A percentile compares a stretch with the other conserved stretches of the same genome.
Evolutionary conservation across 1,140 invertebrate species (phyloP).

Genomic region (Listronotus bonariensis): DNA sequence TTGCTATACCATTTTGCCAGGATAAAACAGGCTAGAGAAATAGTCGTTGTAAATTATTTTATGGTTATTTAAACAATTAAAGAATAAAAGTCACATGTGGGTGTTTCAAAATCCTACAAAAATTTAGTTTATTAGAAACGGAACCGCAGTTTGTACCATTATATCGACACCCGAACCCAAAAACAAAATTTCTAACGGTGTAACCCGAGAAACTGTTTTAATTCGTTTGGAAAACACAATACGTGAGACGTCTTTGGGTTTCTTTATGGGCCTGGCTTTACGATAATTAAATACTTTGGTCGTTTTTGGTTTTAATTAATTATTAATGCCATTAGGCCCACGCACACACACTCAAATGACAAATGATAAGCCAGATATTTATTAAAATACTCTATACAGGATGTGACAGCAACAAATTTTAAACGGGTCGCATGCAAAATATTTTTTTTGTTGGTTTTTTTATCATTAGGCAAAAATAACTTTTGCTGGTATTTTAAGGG

Average conservation of each 20-base stretch:
- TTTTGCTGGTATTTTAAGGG: too few relatives aligned
- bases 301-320: constrained; percentile 40
- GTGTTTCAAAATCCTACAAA: too few relatives aligned
- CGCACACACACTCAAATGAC: constrained; percentile 41
- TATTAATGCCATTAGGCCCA: constrained; percentile 42
- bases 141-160: too few relatives aligned
- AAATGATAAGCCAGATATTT: constrained; percentile 37
- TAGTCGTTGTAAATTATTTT: too few relatives aligned
- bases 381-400: constrained; percentile 30
- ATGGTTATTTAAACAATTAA: too few relatives aligned
- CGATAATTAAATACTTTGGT: constrained; percentile 40
- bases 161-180: neutral
- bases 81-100: too few relatives aligned
- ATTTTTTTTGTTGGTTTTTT: too few relatives aligned
- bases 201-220: constrained; percentile 16
- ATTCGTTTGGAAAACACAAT: constrained; percentile 4
- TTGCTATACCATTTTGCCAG: too few relatives aligned
- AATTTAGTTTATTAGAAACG: too few relatives aligned
- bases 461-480: too few relatives aligned
- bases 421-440: too few relatives aligned
- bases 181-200: constrained; percentile 15
- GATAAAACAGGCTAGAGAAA: too few relatives aligned
- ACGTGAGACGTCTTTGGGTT: constrained; percentile 19
- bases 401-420: neutral
- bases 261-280: constrained; percentile 24